These are phyloP conservation scores for Axea sp. DNA, from an alignment of 2,888 invertebrate genomes.

Conservation along the genomic window DNA sequence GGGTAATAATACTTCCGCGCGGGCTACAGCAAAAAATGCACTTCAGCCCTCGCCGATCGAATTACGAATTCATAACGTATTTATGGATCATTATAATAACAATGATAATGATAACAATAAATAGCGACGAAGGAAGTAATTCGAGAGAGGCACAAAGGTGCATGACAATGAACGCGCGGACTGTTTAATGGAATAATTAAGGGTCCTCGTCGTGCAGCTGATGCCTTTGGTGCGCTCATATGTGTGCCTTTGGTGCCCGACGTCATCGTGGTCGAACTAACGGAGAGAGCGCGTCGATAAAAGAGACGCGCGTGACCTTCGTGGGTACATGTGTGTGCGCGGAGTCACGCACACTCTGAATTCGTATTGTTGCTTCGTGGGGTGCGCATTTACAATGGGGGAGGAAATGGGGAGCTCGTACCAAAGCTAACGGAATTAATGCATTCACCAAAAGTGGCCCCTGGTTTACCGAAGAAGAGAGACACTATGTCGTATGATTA, in stretches of 20 bases:
- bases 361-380: constrained; percentile 66
- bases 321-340: constrained; percentile 5
- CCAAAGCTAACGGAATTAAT: constrained; percentile 70
- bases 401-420: constrained; percentile 59
- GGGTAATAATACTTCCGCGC: constrained; percentile 4
- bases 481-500: constrained; percentile 46
- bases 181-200: constrained; percentile 79
- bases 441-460: constrained; percentile 65
- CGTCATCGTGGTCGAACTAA: constrained; percentile 30
- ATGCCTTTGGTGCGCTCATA: constrained; percentile 68
- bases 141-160: constrained; percentile 53
- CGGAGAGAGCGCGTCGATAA: constrained; percentile 48
- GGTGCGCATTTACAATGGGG: constrained; percentile 67
- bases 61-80: constrained; percentile 37
- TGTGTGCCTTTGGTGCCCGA: constrained; percentile 36
- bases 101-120: constrained; percentile 55
- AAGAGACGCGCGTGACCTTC: constrained; percentile 57
- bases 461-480: constrained; percentile 35
- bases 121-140: constrained; percentile 44
- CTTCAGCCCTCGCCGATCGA: not conserved
- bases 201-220: constrained; percentile 77
- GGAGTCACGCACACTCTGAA: constrained; percentile 35
- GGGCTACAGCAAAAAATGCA: not conserved
- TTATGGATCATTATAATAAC: constrained; percentile 44
- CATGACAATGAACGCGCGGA: constrained; percentile 76